These are phyloP conservation scores for Strigamia crassipes DNA, from an alignment of 2,888 invertebrate genomes.

Conservation along the genomic window DNA sequence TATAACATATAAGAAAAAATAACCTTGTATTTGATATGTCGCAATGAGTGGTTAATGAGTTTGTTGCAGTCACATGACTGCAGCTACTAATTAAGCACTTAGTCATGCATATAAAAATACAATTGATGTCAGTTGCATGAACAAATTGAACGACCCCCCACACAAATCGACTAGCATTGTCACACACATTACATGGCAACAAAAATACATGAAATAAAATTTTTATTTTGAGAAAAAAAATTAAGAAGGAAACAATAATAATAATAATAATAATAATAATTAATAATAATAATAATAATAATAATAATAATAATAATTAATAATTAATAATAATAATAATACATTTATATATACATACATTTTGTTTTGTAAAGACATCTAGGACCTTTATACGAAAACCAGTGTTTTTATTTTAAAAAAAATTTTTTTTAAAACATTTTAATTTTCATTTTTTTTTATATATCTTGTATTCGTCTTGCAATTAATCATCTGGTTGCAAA, in stretches of 20 bases:
- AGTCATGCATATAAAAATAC: conserved; percentile 40
- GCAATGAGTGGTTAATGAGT: conserved; percentile 37
- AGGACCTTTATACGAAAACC: conserved; percentile 37
- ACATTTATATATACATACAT: conserved; percentile 43
- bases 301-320: conserved; percentile 18
- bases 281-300: conserved; percentile 28
- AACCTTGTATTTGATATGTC: conserved; percentile 38
- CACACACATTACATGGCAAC: background rate
- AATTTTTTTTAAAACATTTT: background rate
- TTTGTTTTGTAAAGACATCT: conserved; percentile 33
- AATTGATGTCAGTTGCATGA: conserved; percentile 26
- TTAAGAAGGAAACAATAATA: conserved; percentile 37
- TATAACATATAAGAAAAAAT: background rate
- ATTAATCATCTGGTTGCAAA: conserved; percentile 22
- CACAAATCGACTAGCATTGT: conserved; percentile 4
- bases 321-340: conserved; percentile 32
- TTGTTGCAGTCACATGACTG: conserved; percentile 33
- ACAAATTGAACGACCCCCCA: conserved; percentile 27
- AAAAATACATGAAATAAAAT: conserved; percentile 31
- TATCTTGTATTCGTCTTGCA: conserved; percentile 22
- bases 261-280: conserved; percentile 35
- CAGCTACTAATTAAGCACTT: conserved; percentile 42
- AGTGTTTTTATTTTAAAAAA: conserved; percentile 4
- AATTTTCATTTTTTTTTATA: background rate
- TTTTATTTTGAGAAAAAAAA: conserved; percentile 39